Evolutionary conservation across 37 sponge, comb jelly and placozoan species (phyloP).

Genomic region (Diacarnus erythraeanus): DNA sequence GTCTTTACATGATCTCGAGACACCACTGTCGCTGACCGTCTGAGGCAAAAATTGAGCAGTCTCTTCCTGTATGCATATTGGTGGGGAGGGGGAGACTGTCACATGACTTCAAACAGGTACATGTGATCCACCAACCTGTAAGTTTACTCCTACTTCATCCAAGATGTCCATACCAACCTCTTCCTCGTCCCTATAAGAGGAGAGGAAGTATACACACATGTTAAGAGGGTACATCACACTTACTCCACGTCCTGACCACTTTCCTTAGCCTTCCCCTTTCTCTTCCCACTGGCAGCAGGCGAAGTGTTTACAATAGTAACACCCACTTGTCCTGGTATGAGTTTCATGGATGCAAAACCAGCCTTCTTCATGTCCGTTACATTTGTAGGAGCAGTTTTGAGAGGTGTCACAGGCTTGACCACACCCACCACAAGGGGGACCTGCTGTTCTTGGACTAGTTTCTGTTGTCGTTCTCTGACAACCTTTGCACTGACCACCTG

Average conservation of each 20-base stretch:
- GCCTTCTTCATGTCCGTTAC: constrained; percentile 2
- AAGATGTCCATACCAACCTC: constrained; percentile 71
- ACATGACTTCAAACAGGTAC: not conserved
- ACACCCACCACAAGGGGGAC: not conserved
- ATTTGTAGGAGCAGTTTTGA: not conserved
- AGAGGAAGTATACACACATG: not conserved
- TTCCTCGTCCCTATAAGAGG: constrained; percentile 42
- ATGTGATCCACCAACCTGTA: constrained; percentile 54
- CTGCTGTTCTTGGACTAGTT: constrained; percentile 37
- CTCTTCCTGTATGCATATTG: constrained; percentile 78
- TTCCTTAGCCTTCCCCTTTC: constrained; percentile 15
- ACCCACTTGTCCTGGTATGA: not conserved
- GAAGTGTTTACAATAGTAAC: not conserved
- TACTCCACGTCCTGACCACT: not conserved
- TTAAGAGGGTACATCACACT: not conserved
- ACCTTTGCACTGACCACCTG: not conserved
- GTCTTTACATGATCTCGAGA: constrained; percentile 33
- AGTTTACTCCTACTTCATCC: constrained; percentile 71
- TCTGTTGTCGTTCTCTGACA: constrained; percentile 20
- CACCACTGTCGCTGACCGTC: constrained; percentile 28
- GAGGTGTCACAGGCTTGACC: not conserved
- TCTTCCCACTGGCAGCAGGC: not conserved
- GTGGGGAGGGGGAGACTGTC: not conserved
- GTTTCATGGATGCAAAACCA: constrained; percentile 33
- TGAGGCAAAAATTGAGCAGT: constrained; percentile 70